Evolutionary conservation across 2,797 vertebrate species (phyloP).

Genomic region (Karalla daura): DNA sequence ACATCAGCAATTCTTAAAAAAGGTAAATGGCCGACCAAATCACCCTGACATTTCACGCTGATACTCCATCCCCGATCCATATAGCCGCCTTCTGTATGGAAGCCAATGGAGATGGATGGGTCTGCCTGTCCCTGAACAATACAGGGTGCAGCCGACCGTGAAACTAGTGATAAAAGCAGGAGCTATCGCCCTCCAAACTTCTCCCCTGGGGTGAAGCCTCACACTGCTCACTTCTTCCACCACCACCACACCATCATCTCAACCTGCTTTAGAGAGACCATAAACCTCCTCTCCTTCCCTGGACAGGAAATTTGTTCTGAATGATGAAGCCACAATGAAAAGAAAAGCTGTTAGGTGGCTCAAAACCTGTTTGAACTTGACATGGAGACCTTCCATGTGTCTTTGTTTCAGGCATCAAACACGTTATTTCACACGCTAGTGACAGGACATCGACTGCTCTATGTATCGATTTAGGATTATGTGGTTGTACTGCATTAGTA

Average conservation of each 20-base stretch:
- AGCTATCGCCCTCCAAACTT: slow-evolving; percentile 72
- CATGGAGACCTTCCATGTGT: too few species aligned
- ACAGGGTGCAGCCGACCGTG: slow-evolving; percentile 76
- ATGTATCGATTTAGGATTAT: too few species aligned
- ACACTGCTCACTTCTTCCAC: slow-evolving; percentile 28
- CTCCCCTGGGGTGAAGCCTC: slow-evolving; percentile 57
- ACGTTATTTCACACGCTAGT: too few species aligned
- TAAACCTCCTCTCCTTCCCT: slow-evolving; percentile 1
- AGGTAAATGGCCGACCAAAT: slow-evolving; percentile 60
- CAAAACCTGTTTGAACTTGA: too few species aligned
- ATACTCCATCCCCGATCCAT: slow-evolving; percentile 57
- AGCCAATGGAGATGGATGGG: slow-evolving; percentile 76
- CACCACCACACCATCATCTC: slow-evolving; percentile 28
- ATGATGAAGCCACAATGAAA: slow-evolving; percentile 22
- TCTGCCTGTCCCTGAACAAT: slow-evolving; percentile 72
- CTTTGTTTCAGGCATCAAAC: too few species aligned
- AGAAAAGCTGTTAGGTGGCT: too few species aligned
- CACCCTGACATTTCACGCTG: slow-evolving; percentile 61
- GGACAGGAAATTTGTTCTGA: slow-evolving; percentile 12
- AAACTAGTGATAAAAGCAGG: slow-evolving; percentile 78
- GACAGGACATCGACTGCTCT: too few species aligned
- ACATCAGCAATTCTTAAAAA: slow-evolving; percentile 41
- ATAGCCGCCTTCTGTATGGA: slow-evolving; percentile 58
- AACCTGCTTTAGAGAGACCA: slow-evolving; percentile 24
- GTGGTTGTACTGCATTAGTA: too few species aligned